Evolutionary conservation across 2,888 invertebrate genomes (phyloP), one percentile per base, ranked within the genome.

Genomic region (Empis livida): DNA sequence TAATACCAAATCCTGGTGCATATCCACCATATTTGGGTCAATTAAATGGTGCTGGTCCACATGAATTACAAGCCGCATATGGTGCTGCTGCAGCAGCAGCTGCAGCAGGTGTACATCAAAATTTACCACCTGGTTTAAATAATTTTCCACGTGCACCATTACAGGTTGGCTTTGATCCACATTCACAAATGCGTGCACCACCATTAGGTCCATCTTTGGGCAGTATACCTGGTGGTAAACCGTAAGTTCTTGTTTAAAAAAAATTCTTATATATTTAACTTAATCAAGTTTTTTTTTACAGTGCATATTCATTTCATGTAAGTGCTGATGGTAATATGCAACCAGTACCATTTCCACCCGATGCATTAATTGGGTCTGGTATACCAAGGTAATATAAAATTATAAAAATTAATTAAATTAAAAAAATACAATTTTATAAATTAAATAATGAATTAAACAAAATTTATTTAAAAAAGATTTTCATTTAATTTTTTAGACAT

Each of bases 301-400:
- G 92, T 55, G 91, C 93, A 8, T 94, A 94, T 71, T 92, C 92
- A 57, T 93, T 92, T 76, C 92, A 92, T 72, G 89, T 93, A 60
- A 88, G 84, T 52, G 86, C 85, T 51, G 89, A 90, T 61, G 88
- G 88, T 27, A 86, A 87, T 64, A 80, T 89, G 77, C 86, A 88
- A 70, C 94, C 91, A 44, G 93, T 93, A 57, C 91, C 90, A 50
- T 95, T 95, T 73, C 94, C 94, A 27, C 84, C 88, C 20, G 95
- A 96, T 70, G 93, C 94, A 51, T 77, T 93, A 52, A 84, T 90
- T 64, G 92, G 90, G 17, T 88, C 91, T 32, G 95, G 93, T 51
- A 92, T 95, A 58, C 95, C 95, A 39, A 48, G 52, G 49, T 51
- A 38, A 42, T 27, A 42, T 20, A 13, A 17, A 45, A 32, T 14